Evolutionary conservation across 2,888 invertebrate species (phyloP).

Genomic region (Antheraea yamamai): DNA sequence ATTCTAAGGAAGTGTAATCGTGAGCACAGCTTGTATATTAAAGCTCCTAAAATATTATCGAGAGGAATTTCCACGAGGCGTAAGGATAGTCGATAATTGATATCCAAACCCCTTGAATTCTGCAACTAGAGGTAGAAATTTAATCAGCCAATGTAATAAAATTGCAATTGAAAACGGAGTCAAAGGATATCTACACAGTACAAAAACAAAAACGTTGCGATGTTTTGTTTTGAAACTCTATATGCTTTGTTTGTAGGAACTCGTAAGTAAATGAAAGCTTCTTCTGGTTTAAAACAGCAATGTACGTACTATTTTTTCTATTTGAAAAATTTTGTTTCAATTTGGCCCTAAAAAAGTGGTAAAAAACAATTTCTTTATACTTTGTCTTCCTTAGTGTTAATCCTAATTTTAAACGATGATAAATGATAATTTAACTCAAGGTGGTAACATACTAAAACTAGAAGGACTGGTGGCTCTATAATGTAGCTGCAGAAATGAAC

Average conservation of each 20-base stretch:
- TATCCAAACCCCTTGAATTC: too few relatives aligned
- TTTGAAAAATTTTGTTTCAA: not conserved
- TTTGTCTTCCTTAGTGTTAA: too few relatives aligned
- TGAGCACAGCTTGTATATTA: too few relatives aligned
- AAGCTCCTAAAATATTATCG: too few relatives aligned
- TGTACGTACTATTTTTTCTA: not conserved
- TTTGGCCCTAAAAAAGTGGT: too few relatives aligned
- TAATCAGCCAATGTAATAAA: not conserved
- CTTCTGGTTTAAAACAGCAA: not conserved
- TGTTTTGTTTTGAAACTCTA: not conserved
- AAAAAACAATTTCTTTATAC: too few relatives aligned
- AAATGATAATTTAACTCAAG: too few relatives aligned
- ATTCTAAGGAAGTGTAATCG: too few relatives aligned
- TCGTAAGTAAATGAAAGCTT: not conserved
- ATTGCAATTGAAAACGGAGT: not conserved
- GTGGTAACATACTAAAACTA: too few relatives aligned
- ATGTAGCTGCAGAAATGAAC: not conserved
- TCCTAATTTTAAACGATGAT: too few relatives aligned
- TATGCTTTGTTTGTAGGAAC: not conserved
- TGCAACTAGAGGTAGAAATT: not conserved
- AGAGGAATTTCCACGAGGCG: too few relatives aligned
- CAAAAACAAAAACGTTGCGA: not conserved
- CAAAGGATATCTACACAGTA: not conserved
- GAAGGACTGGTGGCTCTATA: not conserved
- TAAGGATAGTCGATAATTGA: too few relatives aligned